Evolutionary conservation across 2,888 invertebrate genomes (phyloP), one percentile per base, ranked within the genome.

Genomic region (Trachelus stipa): DNA sequence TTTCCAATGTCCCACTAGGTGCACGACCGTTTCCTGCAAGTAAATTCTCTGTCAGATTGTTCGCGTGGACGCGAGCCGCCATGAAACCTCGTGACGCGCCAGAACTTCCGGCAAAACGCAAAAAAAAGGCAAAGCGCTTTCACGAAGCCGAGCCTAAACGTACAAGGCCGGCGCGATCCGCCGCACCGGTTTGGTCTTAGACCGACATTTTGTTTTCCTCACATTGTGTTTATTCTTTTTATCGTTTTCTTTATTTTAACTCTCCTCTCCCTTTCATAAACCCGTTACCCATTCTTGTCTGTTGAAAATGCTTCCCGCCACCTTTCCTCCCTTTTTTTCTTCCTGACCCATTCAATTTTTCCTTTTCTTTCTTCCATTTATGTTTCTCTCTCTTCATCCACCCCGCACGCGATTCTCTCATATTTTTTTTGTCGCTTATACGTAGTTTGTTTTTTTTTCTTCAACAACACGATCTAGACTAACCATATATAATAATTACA

Each of bases 401-500:
- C 23, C 23, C 9, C 56, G 56, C 56, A 56, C 56, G 56, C 56
- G 56, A 56, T 56, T 56, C 78, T 69, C 81, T 78, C 81, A 77
- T 80, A 73, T 80, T 83, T 83, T 83, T 85, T 81, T 85, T 82
- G 83, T 88, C 82, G 83, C 88, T 88, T 87, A 87, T 86, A 87
- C 85, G 85, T 88, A 88, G 87, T 87, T 88, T 87, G 86, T 87
- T 87, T 90, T 86, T 87, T 88, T 89, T 89, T 90, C 87, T 87
- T 91, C 89, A 91, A 91, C 91, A 91, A 91, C 91, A 91, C 91
- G 90, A 90, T 90, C 91, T 91, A 91, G 87, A 90, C 91, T 91
- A 91, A 90, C 90, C 90, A 91, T 91, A 88, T 89, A 91, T 91
- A 91, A 91, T 91, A 91, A 91, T 91, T 91, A 91, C 91, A 90